phyloP scores from a whole-genome alignment of 2,113 vertebrate species.

The Hemiscyllium ocellatum region DNA sequence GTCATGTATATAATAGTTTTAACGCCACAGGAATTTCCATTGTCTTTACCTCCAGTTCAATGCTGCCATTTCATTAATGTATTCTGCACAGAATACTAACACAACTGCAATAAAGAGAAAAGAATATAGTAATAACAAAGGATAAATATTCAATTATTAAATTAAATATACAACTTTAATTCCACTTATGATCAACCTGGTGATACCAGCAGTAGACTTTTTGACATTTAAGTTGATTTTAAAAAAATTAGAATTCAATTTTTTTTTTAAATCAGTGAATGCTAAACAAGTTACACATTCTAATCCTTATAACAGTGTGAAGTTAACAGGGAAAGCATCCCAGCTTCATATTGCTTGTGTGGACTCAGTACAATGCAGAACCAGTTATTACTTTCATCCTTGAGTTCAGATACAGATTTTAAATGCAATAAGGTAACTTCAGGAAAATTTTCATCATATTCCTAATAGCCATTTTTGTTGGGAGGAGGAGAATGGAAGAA shows the following conservation, averaged over 20 bases:
- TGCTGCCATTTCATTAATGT: conserved; percentile 87
- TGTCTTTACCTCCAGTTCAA: conserved; percentile 82
- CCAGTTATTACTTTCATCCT: not conserved
- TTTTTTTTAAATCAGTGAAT: too few relatives aligned
- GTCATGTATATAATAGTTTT: not conserved
- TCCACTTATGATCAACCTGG: not conserved
- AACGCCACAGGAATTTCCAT: not conserved
- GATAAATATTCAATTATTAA: not conserved
- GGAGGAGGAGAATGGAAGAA: not conserved
- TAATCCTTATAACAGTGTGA: not conserved
- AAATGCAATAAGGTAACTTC: not conserved
- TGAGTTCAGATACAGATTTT: not conserved
- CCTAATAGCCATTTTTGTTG: not conserved
- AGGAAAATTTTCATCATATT: not conserved
- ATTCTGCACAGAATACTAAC: conserved; percentile 79
- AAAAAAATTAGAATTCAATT: not conserved
- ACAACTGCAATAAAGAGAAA: conserved; percentile 53
- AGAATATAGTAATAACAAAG: not conserved
- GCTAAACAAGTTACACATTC: not conserved
- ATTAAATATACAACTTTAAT: not conserved
- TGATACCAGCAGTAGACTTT: not conserved
- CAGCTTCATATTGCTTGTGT: not conserved
- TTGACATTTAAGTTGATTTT: not conserved
- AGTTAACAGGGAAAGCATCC: not conserved
- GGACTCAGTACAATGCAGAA: not conserved